These are phyloP conservation scores for Seira ritae DNA, from an alignment of 2,888 invertebrate genomes.

Conservation along the genomic window DNA sequence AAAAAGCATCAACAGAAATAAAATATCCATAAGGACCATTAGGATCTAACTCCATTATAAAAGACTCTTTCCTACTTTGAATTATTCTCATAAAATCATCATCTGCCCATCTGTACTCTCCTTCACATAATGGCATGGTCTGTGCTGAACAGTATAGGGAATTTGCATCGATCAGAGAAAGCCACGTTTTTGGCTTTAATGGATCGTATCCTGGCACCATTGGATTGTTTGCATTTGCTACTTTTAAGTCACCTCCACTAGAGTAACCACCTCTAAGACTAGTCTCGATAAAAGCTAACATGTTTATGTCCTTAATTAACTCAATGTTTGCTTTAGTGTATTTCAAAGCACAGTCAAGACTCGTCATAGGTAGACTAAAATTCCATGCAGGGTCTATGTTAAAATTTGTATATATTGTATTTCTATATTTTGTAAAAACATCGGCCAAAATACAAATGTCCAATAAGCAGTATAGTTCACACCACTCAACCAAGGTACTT, in stretches of 20 bases:
- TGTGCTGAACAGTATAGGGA: neutral
- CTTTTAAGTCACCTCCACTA: neutral
- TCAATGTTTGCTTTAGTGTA: slow-evolving; percentile 22
- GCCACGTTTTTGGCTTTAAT: slow-evolving; percentile 10
- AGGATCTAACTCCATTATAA: neutral
- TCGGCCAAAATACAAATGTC: neutral
- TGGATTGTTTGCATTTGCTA: neutral
- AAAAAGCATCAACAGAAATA: slow-evolving; percentile 16
- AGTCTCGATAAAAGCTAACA: neutral
- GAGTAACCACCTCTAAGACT: neutral
- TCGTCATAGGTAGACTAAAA: slow-evolving; percentile 14
- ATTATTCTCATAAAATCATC: neutral
- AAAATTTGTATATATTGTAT: slow-evolving; percentile 6
- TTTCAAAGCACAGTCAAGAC: slow-evolving; percentile 2
- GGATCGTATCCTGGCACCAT: slow-evolving; percentile 16
- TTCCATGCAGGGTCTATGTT: neutral
- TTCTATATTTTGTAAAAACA: neutral
- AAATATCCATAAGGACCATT: neutral
- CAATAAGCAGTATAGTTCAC: neutral
- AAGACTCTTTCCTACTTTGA: neutral
- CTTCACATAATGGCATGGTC: neutral
- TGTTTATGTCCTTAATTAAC: neutral
- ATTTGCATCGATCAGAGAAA: slow-evolving; percentile 9
- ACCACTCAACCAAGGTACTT: neutral
- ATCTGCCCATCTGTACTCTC: neutral